phyloP scores from a whole-genome alignment of 2,113 vertebrate genomes.

The Copsychus sechellarum region DNA sequence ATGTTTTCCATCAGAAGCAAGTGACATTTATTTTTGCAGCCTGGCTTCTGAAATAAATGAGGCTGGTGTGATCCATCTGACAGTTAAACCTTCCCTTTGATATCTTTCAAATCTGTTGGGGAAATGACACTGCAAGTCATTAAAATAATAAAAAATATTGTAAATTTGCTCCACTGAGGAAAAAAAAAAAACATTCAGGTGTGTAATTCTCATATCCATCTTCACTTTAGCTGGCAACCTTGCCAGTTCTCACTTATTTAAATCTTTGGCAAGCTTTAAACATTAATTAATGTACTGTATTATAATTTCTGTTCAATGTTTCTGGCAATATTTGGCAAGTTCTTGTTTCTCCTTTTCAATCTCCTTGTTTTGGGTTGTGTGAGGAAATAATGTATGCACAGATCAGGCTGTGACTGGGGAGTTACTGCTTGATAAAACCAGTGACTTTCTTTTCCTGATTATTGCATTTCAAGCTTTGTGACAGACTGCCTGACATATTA shows the following conservation, averaged over 20 bases:
- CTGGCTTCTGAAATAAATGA: not conserved
- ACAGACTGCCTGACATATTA: constrained; percentile 34
- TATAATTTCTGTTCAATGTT: not conserved
- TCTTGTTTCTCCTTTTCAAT: not conserved
- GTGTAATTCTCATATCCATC: not conserved
- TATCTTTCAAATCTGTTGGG: not conserved
- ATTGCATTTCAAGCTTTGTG: not conserved
- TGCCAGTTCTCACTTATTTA: not conserved
- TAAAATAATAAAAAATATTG: not conserved
- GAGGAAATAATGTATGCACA: not conserved
- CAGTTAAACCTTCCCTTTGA: not conserved
- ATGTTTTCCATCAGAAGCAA: not conserved
- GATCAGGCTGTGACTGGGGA: not conserved
- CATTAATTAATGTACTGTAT: not conserved
- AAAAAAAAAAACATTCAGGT: not conserved
- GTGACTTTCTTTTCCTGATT: not conserved
- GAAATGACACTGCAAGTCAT: not conserved
- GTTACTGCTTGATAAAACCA: not conserved
- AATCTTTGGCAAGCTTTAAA: not conserved
- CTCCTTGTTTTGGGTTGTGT: not conserved
- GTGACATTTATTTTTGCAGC: not conserved
- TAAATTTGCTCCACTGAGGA: not conserved
- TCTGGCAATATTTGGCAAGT: not conserved
- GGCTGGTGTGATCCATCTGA: not conserved
- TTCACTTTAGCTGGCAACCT: not conserved